phyloP scores from a whole-genome alignment of 2,888 invertebrate species.

The Drosophila crucigera region DNA sequence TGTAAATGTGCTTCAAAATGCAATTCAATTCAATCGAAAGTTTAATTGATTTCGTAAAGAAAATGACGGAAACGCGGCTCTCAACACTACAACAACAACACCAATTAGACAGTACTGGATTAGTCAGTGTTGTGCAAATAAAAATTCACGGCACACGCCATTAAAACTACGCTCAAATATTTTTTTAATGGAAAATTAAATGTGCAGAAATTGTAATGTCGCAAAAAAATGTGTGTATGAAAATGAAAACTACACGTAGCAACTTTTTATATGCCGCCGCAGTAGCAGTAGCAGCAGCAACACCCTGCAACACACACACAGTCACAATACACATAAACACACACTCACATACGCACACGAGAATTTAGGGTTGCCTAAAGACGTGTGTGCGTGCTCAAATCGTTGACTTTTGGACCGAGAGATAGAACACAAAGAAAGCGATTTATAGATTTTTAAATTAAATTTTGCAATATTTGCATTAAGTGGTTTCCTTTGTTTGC shows the following conservation, averaged over 20 bases:
- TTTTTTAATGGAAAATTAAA: conserved; percentile 5
- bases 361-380: conserved; percentile 65
- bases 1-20: conserved; percentile 21
- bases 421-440: conserved; percentile 2
- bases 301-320: conserved; percentile 70
- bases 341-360: conserved; percentile 44
- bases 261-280: conserved; percentile 67
- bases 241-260: conserved; percentile 79
- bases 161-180: background rate
- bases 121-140: conserved; percentile 30
- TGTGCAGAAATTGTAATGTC: conserved; percentile 21
- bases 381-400: conserved; percentile 21
- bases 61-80: conserved; percentile 10
- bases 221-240: conserved; percentile 38
- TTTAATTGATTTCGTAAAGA: conserved; percentile 51
- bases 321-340: conserved; percentile 48
- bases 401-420: background rate
- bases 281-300: conserved; percentile 72
- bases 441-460: conserved; percentile 8
- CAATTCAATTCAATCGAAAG: conserved; percentile 47
- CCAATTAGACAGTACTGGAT: conserved; percentile 1
- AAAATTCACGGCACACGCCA: conserved; percentile 25
- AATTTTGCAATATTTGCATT: background rate
- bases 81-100: conserved; percentile 22
- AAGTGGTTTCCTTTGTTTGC: conserved; percentile 38